These are phyloP conservation scores for Timema podura DNA, from an alignment of 2,888 invertebrate genomes.

Conservation along the genomic window DNA sequence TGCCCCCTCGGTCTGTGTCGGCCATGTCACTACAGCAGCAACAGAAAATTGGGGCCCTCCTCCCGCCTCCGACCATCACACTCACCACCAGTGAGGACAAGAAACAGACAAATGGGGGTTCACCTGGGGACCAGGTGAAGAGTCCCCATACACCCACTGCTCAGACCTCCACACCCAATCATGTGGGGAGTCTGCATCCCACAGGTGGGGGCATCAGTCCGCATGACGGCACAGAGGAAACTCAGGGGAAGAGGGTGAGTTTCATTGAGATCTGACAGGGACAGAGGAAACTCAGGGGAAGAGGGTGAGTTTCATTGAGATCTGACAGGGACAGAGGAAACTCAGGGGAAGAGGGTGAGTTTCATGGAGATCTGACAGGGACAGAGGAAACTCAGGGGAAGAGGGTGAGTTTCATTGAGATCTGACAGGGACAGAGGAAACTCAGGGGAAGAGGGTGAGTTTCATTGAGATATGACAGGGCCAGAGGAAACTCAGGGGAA, in stretches of 20 bases:
- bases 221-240: background rate
- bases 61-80: conserved; percentile 33
- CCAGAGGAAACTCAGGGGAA: too few relatives aligned
- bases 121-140: conserved; percentile 8
- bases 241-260: conserved; percentile 26
- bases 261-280: too few relatives aligned
- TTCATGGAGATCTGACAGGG: too few relatives aligned
- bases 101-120: background rate
- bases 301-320: too few relatives aligned
- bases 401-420: too few relatives aligned
- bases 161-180: conserved; percentile 13
- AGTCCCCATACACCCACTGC: background rate
- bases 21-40: conserved; percentile 45
- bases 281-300: too few relatives aligned
- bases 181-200: background rate
- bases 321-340: too few relatives aligned
- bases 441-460: too few relatives aligned
- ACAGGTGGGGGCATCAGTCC: conserved; percentile 36
- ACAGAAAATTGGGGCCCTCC: conserved; percentile 30
- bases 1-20: conserved; percentile 46
- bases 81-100: conserved; percentile 27
- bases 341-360: too few relatives aligned
- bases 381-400: too few relatives aligned
- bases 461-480: too few relatives aligned
- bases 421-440: too few relatives aligned